Percentiles rank a stretch among this genome's conserved stretches.
phyloP scores from a whole-genome alignment of 2,797 vertebrate genomes.

The Pangasius larnaudii region DNA sequence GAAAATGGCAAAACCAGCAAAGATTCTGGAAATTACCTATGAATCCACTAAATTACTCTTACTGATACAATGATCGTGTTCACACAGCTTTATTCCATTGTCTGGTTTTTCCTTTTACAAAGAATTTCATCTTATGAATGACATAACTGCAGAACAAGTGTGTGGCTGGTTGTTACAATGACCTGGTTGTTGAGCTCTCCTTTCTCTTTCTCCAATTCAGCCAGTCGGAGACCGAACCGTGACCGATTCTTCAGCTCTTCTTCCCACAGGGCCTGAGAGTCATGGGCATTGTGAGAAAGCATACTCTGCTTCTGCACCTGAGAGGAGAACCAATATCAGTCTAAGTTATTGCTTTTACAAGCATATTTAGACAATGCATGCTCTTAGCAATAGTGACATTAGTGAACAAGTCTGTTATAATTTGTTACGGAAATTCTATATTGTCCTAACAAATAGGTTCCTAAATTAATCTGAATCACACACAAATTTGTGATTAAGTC shows the following conservation, averaged over 20 bases:
- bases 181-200: constrained; percentile 81
- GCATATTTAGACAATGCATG: not conserved
- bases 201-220: constrained; percentile 85
- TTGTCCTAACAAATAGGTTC: not conserved
- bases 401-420: not conserved
- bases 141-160: not conserved
- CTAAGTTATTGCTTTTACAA: not conserved
- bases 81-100: not conserved
- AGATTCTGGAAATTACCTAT: not conserved
- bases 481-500: not conserved
- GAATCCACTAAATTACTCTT: not conserved
- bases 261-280: constrained; percentile 83
- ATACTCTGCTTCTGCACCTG: constrained; percentile 83
- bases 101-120: not conserved
- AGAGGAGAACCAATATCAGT: not conserved
- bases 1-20: not conserved
- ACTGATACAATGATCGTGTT: not conserved
- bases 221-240: constrained; percentile 79
- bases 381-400: not conserved
- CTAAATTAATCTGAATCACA: not conserved
- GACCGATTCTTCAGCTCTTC: constrained; percentile 84
- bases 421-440: not conserved
- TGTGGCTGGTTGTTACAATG: constrained; percentile 29
- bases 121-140: not conserved
- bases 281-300: constrained; percentile 80